phyloP scores from a whole-genome alignment of 2,888 invertebrate species.

The Pseudococcus jackbeardsleyi region DNA sequence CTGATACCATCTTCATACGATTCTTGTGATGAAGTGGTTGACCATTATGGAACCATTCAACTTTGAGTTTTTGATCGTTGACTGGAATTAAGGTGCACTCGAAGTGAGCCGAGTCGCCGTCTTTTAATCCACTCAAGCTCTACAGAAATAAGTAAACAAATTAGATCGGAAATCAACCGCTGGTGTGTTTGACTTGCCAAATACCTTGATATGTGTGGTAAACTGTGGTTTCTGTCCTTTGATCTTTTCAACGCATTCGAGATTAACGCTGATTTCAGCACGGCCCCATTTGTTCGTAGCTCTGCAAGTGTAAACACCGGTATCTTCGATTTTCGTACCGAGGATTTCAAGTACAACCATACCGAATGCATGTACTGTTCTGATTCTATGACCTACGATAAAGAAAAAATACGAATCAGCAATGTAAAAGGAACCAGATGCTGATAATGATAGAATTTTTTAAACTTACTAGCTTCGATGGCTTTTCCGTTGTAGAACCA shows the following conservation, averaged over 20 bases:
- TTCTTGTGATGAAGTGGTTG: conserved; percentile 89
- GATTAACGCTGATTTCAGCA: conserved; percentile 86
- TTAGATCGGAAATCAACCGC: not conserved
- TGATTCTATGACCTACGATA: conserved; percentile 79
- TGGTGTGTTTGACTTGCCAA: not conserved
- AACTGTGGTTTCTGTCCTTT: conserved; percentile 90
- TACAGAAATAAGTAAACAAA: conserved; percentile 70
- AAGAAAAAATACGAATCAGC: too few species aligned
- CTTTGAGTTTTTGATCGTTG: conserved; percentile 92
- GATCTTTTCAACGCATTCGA: conserved; percentile 86
- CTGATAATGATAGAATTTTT: not conserved
- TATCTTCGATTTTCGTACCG: conserved; percentile 93
- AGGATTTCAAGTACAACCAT: conserved; percentile 97
- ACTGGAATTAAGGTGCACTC: conserved; percentile 95
- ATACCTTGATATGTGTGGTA: conserved; percentile 81
- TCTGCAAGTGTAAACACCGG: conserved; percentile 88
- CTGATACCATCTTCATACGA: conserved; percentile 92
- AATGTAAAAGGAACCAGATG: not conserved
- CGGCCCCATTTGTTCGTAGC: conserved; percentile 91
- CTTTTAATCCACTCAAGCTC: conserved; percentile 86
- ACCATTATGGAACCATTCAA: conserved; percentile 98
- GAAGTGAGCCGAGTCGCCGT: conserved; percentile 94
- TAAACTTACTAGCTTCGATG: conserved; percentile 79
- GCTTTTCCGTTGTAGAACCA: conserved; percentile 96
- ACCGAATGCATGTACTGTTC: conserved; percentile 97